Conservation (phyloP, 30 jellyfish, hydroid and myxozoan genomes). For the Hydractinia echinata region DNA sequence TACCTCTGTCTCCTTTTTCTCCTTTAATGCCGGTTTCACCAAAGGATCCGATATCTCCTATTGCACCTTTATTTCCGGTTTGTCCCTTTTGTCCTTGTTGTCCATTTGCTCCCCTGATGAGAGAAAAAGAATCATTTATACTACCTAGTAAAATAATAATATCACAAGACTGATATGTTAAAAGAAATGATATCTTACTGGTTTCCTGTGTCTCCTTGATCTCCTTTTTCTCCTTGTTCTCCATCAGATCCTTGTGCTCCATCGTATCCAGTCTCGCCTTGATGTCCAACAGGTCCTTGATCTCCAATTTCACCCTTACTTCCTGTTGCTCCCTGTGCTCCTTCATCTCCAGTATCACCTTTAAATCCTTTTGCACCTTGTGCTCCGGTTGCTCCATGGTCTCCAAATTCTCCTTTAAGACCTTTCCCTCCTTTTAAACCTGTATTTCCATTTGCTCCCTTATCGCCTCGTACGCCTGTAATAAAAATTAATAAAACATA, state of each 20-base stretch:
- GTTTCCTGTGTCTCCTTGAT: background rate
- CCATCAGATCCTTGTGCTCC: conserved; percentile 6
- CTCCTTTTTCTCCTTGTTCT: background rate
- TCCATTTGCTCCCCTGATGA: background rate
- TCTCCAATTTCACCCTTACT: background rate
- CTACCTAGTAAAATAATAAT: no score
- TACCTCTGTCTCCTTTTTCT: conserved; percentile 3
- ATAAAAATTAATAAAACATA: no score
- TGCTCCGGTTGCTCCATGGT: no score
- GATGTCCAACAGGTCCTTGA: background rate
- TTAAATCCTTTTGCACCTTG: conserved; percentile 8
- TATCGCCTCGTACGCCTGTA: no score
- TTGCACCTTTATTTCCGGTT: background rate
- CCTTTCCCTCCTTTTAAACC: background rate
- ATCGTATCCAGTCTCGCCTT: background rate
- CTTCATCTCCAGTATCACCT: background rate
- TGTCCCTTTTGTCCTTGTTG: conserved; percentile 17
- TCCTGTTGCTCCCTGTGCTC: background rate
- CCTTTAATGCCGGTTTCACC: background rate
- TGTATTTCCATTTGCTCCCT: background rate
- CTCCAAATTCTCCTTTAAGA: background rate
- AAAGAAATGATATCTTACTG: no score
- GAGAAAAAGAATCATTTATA: no score
- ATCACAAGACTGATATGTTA: no score
- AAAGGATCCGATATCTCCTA: background rate